A percentile compares a stretch with the other conserved stretches of the same genome.
phyloP scores from a whole-genome alignment of 2,113 vertebrate genomes.

The Fukomys damarensis region DNA sequence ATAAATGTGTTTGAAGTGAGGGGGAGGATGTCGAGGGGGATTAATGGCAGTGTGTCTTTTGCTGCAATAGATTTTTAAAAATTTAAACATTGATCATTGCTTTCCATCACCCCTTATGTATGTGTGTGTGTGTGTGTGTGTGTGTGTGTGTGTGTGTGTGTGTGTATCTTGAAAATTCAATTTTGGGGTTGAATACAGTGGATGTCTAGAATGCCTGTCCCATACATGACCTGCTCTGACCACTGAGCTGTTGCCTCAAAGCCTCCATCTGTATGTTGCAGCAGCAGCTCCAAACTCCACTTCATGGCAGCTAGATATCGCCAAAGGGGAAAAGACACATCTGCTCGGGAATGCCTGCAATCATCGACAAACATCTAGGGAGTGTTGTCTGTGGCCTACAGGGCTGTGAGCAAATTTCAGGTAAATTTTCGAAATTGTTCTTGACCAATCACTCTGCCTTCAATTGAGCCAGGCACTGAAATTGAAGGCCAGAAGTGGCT shows the following conservation, averaged over 20 bases:
- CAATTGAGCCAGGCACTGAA: neutral
- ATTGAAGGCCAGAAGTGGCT: neutral
- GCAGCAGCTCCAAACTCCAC: neutral
- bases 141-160: too few species aligned
- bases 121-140: too few species aligned
- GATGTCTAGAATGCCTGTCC: neutral
- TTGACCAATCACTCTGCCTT: neutral
- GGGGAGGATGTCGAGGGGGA: neutral
- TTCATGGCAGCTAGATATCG: neutral
- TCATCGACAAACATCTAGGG: neutral
- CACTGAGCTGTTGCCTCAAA: neutral
- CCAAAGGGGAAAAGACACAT: neutral
- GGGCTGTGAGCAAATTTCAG: neutral
- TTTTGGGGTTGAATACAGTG: neutral
- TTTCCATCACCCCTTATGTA: neutral
- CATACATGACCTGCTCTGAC: neutral
- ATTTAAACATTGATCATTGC: neutral
- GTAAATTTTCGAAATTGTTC: neutral
- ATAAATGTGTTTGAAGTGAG: neutral
- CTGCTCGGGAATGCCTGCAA: neutral
- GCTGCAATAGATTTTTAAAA: neutral
- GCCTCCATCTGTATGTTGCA: too few species aligned
- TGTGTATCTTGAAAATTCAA: neutral
- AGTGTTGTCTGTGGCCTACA: neutral
- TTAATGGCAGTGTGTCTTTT: neutral